Evolutionary conservation across 2,113 vertebrate genomes (phyloP).

Genomic region (Perca flavescens): DNA sequence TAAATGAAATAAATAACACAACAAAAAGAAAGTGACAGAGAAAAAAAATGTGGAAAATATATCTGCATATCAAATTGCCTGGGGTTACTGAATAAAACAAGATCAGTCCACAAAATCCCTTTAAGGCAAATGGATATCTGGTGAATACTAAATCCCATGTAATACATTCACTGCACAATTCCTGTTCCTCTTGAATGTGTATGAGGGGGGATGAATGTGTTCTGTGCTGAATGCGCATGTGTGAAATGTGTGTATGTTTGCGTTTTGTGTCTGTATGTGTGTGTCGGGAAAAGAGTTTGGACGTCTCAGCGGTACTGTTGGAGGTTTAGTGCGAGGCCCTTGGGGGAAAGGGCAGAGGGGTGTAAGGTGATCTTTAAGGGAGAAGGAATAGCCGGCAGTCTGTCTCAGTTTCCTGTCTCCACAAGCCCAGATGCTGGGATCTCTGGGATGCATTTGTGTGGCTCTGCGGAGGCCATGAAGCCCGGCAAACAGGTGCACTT

Average conservation of each 20-base stretch:
- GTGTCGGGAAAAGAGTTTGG: constrained; percentile 47
- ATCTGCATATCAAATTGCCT: constrained; percentile 67
- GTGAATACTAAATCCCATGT: constrained; percentile 67
- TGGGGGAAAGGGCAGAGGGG: constrained; percentile 24
- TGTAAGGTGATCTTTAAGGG: constrained; percentile 31
- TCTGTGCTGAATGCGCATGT: constrained; percentile 33
- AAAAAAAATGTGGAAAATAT: constrained; percentile 61
- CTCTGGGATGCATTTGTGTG: constrained; percentile 89
- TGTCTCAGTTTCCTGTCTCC: constrained; percentile 73
- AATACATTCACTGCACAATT: constrained; percentile 78
- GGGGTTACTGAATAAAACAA: constrained; percentile 69
- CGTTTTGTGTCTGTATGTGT: constrained; percentile 19
- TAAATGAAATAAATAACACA: constrained; percentile 81
- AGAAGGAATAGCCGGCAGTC: constrained; percentile 41
- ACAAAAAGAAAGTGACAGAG: constrained; percentile 52
- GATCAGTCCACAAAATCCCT: constrained; percentile 79
- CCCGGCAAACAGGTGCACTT: constrained; percentile 90
- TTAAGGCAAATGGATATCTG: constrained; percentile 78
- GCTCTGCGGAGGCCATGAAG: constrained; percentile 85
- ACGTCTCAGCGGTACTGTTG: constrained; percentile 74
- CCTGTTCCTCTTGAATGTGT: constrained; percentile 63
- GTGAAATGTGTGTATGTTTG: constrained; percentile 36
- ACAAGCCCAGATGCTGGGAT: constrained; percentile 62
- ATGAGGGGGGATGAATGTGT: constrained; percentile 27
- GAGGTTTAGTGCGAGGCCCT: constrained; percentile 73